These are phyloP conservation scores for Labeo catla DNA, from an alignment of 2,113 vertebrate species.

Conservation along the genomic window DNA sequence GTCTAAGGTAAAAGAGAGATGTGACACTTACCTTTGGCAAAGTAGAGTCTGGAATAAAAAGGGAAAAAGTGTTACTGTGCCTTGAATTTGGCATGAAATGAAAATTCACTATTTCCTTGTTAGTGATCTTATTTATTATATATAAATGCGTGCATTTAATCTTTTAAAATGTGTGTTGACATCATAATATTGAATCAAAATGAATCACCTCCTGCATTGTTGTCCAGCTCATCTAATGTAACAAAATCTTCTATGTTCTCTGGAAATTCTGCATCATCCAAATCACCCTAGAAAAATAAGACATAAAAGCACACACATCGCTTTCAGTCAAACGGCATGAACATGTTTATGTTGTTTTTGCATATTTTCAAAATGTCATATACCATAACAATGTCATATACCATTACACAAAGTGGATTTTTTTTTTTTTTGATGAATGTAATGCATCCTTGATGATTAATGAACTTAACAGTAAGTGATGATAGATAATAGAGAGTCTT, in stretches of 20 bases:
- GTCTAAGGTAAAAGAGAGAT: background rate
- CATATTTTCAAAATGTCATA: background rate
- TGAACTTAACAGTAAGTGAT: too few relatives aligned
- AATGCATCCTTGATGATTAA: too few relatives aligned
- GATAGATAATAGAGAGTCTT: too few relatives aligned
- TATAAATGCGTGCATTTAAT: too few relatives aligned
- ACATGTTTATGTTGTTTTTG: background rate
- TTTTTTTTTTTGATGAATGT: too few relatives aligned
- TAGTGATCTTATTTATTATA: too few relatives aligned
- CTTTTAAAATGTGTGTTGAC: background rate
- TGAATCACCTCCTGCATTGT: constrained; percentile 8
- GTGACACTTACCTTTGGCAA: constrained; percentile 38
- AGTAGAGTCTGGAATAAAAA: constrained; percentile 22
- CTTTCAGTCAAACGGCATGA: background rate
- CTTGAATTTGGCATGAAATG: too few relatives aligned
- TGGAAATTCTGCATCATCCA: constrained; percentile 71
- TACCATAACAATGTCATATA: background rate
- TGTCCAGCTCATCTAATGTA: constrained; percentile 82
- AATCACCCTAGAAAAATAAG: constrained; percentile 35
- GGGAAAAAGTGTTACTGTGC: background rate
- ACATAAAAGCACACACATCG: background rate
- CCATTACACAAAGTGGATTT: too few relatives aligned
- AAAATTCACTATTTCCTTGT: background rate
- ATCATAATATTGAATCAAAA: background rate
- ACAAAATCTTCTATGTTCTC: constrained; percentile 85